phyloP scores from a whole-genome alignment of 2,888 invertebrate genomes.

The Ommatoiulus sabulosus region DNA sequence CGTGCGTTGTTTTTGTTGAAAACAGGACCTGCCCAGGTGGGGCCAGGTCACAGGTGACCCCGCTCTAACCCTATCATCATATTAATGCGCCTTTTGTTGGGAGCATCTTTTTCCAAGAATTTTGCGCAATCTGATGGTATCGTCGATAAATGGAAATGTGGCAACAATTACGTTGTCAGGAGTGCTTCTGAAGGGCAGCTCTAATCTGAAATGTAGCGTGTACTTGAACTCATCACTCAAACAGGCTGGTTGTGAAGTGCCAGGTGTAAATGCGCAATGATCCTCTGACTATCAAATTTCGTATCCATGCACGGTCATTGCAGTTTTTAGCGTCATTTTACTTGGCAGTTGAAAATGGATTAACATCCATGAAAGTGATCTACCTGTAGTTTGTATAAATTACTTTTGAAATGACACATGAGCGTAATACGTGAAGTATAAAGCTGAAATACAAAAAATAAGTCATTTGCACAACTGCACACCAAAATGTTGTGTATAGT shows the following conservation, averaged over 20 bases:
- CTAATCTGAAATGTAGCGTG: conserved; percentile 36
- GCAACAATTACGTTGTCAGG: not conserved
- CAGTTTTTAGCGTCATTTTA: not conserved
- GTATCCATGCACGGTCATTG: not conserved
- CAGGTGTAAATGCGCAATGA: not conserved
- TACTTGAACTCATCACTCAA: not conserved
- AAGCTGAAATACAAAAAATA: no score
- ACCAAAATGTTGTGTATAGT: no score
- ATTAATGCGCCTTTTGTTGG: conserved; percentile 30
- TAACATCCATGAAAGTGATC: not conserved
- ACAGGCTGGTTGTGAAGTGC: not conserved
- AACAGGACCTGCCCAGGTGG: conserved; percentile 3
- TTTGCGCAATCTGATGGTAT: not conserved
- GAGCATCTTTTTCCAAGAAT: conserved; percentile 40
- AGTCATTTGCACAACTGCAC: no score
- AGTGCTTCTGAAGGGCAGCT: conserved; percentile 5
- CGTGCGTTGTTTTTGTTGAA: not conserved
- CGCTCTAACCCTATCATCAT: conserved; percentile 25
- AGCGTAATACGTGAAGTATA: no score
- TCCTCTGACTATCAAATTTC: not conserved
- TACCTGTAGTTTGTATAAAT: no score
- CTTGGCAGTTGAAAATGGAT: not conserved
- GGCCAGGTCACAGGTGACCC: not conserved
- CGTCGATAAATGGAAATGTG: not conserved
- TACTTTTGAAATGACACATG: no score